These are phyloP conservation scores for Gymnothorax reevesii DNA, from an alignment of 2,797 vertebrate genomes.

Conservation along the genomic window DNA sequence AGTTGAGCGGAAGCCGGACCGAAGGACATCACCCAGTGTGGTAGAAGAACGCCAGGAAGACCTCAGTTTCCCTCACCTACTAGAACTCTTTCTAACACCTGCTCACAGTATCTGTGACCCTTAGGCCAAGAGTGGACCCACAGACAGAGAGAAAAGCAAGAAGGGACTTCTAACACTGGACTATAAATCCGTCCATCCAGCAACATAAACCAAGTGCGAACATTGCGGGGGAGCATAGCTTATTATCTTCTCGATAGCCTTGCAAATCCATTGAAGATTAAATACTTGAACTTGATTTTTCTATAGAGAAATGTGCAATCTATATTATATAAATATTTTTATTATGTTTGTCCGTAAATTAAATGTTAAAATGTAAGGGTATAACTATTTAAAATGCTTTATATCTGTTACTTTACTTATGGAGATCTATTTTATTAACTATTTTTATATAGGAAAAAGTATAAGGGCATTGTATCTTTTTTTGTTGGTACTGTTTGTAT, in stretches of 20 bases:
- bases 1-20: not conserved
- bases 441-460: conserved; percentile 39
- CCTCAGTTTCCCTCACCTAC: not conserved
- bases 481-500: conserved; percentile 29
- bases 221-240: conserved; percentile 26
- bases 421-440: conserved; percentile 33
- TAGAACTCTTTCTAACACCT: not conserved
- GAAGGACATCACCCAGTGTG: not conserved
- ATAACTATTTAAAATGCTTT: conserved; percentile 29
- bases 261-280: conserved; percentile 35
- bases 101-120: not conserved
- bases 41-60: conserved; percentile 15
- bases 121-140: conserved; percentile 11
- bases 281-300: conserved; percentile 39
- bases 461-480: conserved; percentile 40
- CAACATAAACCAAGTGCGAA: conserved; percentile 13
- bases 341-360: conserved; percentile 31
- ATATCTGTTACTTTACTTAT: conserved; percentile 39
- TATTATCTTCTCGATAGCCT: not conserved
- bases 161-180: conserved; percentile 21
- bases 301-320: conserved; percentile 38
- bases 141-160: not conserved
- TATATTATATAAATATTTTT: conserved; percentile 33
- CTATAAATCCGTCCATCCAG: conserved; percentile 39
- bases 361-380: conserved; percentile 15